A percentile compares a stretch with the other conserved stretches of the same genome.
Evolutionary conservation across 2,113 vertebrate species (phyloP).

Genomic region (Vulpes vulpes): DNA sequence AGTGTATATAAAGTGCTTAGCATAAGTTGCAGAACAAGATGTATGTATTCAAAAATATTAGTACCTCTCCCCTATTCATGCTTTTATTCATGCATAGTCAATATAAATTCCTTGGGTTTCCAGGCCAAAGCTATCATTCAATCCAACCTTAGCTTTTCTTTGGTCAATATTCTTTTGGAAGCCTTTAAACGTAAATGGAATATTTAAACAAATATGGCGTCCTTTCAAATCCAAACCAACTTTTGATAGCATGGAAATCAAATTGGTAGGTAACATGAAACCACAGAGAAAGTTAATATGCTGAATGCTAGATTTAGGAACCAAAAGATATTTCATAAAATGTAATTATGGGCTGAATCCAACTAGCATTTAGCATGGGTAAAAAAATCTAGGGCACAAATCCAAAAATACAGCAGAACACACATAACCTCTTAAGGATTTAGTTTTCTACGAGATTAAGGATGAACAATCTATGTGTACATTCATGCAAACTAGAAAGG

Average conservation of each 20-base stretch:
- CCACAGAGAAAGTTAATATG: background rate
- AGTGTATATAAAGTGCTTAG: background rate
- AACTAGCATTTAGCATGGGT: background rate
- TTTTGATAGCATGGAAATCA: background rate
- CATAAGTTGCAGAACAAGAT: background rate
- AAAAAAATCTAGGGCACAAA: background rate
- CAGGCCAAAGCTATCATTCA: background rate
- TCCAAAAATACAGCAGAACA: background rate
- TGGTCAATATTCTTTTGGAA: background rate
- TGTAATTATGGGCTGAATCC: background rate
- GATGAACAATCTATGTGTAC: background rate
- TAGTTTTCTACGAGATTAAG: constrained; percentile 2
- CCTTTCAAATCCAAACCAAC: background rate
- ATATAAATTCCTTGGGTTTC: background rate
- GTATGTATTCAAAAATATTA: background rate
- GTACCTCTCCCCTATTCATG: background rate
- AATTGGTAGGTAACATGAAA: background rate
- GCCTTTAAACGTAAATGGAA: background rate
- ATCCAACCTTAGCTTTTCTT: background rate
- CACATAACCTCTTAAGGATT: background rate
- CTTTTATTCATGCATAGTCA: background rate
- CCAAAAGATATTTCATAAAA: background rate
- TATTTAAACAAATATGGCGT: background rate
- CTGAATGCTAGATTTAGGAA: background rate
- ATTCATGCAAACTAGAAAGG: background rate